A percentile compares a stretch with the other conserved stretches of the same genome.
These are phyloP conservation scores for Mirounga angustirostris DNA, from an alignment of 2,113 vertebrate genomes.

Conservation along the genomic window DNA sequence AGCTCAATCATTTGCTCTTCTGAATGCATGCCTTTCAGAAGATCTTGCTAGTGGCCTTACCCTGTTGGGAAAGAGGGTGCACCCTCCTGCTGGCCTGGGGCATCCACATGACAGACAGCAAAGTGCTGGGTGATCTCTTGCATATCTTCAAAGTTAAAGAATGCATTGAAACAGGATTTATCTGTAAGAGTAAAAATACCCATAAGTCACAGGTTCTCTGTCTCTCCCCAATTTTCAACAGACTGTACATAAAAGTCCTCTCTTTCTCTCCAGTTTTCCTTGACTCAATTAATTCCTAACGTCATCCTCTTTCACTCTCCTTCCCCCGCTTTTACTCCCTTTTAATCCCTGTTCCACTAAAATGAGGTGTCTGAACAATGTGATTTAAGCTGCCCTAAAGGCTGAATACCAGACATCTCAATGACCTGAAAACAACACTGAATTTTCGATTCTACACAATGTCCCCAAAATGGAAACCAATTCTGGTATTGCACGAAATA, in stretches of 20 bases:
- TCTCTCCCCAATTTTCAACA: neutral
- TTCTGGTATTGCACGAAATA: neutral
- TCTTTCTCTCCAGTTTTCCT: neutral
- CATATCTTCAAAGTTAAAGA: constrained; percentile 99
- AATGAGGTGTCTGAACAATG: neutral
- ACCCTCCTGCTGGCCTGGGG: constrained; percentile 96
- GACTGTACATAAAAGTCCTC: neutral
- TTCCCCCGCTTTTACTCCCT: neutral
- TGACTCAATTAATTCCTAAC: neutral
- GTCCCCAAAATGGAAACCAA: constrained; percentile 5
- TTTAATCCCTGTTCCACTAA: constrained; percentile 1
- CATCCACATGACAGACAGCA: constrained; percentile 96
- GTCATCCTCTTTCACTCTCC: neutral
- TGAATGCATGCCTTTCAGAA: neutral
- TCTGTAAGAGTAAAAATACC: constrained; percentile 87
- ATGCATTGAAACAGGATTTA: constrained; percentile 99
- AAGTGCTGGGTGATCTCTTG: constrained; percentile 98
- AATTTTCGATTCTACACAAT: constrained; percentile 30
- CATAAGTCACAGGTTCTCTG: neutral
- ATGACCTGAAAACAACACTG: neutral
- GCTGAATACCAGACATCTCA: neutral
- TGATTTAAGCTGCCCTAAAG: neutral
- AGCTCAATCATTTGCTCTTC: neutral
- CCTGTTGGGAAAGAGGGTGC: constrained; percentile 94
- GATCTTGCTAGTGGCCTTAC: constrained; percentile 84